Evolutionary conservation across 2,888 invertebrate genomes (phyloP), one percentile per base, ranked within the genome.

Genomic region (Noctua fimbriata): DNA sequence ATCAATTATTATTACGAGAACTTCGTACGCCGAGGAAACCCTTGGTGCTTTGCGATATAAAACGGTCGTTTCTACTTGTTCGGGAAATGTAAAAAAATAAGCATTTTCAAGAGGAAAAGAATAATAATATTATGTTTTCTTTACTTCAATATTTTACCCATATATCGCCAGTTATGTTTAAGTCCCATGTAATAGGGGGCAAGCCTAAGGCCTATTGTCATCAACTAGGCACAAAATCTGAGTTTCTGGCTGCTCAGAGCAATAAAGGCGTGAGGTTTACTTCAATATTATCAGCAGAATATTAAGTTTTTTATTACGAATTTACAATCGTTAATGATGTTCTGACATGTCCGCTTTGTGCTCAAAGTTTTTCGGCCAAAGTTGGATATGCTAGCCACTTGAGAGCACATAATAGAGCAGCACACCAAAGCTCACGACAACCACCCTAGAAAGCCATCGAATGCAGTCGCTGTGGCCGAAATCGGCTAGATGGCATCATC

Each of bases 1-100:
- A 80, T 73, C 80, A 80, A 80, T 73, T 73, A 36, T 52, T 67
- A 67, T 71, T 32, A 72, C 28, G 49, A 44, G n/a, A 52, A 63
- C 5, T 80, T 73, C 14, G 60, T 55, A 72, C n/a, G 28, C 24
- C 18, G 49, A 49, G 41, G n/a, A 72, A 79, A 72, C 47, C 41
- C 32, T 67, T 36, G 47, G 2, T 24, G 32, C 41, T 36, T 78
- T 2, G 16, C 9, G 2, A 41, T 44, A 55, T 52, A 32, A 12
- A 36, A 3, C 28, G 0, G 10, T n/a, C 32, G 24, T 21, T 21
- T 21, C 28, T 18, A 41, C n/a, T 49, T 16, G n/a, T 67, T 60
- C 5, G 32, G 2, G 18, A 60, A 80, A 72, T 44, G 36, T 18
- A 1, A 52, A 36, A 78, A 52, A 24, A 24, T 6, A 60, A 75